Conservation (phyloP, 2,888 invertebrate species). For the Lamellibrachia columna region DNA sequence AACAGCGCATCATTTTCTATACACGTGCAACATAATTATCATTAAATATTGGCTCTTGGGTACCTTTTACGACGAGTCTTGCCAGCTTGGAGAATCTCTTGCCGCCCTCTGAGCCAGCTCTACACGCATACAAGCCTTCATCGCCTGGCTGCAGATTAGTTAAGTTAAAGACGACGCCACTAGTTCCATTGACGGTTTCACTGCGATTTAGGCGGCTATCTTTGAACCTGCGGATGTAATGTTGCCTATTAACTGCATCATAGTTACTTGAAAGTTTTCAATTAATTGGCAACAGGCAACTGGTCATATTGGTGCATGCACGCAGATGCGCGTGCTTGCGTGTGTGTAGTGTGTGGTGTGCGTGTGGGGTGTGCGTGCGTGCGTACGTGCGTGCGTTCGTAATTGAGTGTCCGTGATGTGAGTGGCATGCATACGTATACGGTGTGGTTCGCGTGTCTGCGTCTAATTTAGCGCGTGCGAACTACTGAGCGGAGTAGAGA, state of each 20-base stretch:
- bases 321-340: too few relatives aligned
- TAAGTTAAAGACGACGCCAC: not conserved
- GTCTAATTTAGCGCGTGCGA: too few relatives aligned
- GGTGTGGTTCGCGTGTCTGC: too few relatives aligned
- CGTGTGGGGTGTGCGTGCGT: too few relatives aligned
- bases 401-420: too few relatives aligned
- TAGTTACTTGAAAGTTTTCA: not conserved
- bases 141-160: not conserved
- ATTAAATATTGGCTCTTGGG: not conserved
- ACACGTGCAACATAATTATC: not conserved
- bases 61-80: not conserved
- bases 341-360: too few relatives aligned
- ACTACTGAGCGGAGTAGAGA: too few relatives aligned
- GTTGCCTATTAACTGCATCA: not conserved
- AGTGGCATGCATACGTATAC: too few relatives aligned
- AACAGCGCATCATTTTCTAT: not conserved
- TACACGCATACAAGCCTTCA: not conserved
- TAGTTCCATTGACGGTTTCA: not conserved
- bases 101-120: not conserved
- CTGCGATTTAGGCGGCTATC: not conserved
- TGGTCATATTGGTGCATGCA: not conserved
- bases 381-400: too few relatives aligned
- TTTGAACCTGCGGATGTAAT: not conserved
- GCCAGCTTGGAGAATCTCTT: not conserved
- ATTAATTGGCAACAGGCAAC: not conserved